These are phyloP conservation scores for Calypte anna DNA, from an alignment of 2,113 vertebrate genomes.

Conservation along the genomic window DNA sequence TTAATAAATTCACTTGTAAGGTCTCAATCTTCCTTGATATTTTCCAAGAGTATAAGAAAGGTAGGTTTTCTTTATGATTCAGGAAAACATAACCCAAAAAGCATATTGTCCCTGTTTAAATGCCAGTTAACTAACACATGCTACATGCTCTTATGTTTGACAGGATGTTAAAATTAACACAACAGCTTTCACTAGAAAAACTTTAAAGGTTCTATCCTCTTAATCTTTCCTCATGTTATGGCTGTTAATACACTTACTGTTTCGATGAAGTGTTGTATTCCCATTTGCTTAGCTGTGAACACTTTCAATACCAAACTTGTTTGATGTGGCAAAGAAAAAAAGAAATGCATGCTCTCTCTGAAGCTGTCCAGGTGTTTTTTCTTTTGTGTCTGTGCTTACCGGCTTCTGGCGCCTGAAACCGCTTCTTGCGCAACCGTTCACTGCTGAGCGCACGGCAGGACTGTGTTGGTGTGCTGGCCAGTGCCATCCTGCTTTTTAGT, in stretches of 20 bases:
- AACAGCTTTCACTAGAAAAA: conserved; percentile 61
- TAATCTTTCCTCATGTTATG: conserved; percentile 29
- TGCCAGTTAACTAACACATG: conserved; percentile 61
- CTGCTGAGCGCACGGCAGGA: conserved; percentile 27
- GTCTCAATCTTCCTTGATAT: conserved; percentile 74
- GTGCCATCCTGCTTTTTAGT: conserved; percentile 29
- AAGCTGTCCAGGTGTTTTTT: conserved; percentile 35
- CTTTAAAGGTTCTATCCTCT: conserved; percentile 29
- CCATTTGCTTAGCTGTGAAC: conserved; percentile 61
- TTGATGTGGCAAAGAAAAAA: background rate
- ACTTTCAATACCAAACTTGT: background rate
- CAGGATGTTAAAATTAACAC: conserved; percentile 67
- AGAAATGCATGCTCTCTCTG: conserved; percentile 48
- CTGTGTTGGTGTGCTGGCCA: background rate
- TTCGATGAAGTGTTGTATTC: conserved; percentile 23
- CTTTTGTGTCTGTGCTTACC: conserved; percentile 16
- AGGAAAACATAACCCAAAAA: conserved; percentile 66
- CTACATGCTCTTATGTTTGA: conserved; percentile 52
- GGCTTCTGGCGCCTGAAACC: background rate
- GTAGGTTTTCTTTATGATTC: conserved; percentile 75
- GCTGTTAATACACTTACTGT: conserved; percentile 56
- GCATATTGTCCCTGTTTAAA: conserved; percentile 49
- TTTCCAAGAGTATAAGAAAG: conserved; percentile 74
- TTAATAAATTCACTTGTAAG: conserved; percentile 87
- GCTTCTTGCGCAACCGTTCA: conserved; percentile 5